Evolutionary conservation across 2,113 vertebrate genomes (phyloP), one percentile per base, ranked within the genome.

Genomic region (Vulpes ferrilata): DNA sequence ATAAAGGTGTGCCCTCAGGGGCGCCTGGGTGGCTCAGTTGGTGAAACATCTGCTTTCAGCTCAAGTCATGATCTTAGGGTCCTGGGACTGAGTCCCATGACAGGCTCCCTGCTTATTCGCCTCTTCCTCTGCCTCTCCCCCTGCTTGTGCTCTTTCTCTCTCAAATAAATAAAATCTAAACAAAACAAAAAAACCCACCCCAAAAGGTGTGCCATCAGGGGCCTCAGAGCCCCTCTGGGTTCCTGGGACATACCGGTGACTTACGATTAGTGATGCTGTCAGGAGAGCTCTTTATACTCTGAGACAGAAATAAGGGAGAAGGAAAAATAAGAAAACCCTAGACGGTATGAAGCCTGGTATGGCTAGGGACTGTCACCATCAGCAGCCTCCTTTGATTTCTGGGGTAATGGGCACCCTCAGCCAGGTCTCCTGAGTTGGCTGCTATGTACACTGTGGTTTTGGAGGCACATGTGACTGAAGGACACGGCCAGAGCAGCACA

Each of bases 361-460:
- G 57, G 51, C 25, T 7, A 67, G 35, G 23, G 38, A 55, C 3
- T 16, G 20, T 11, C 55, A 30, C 55, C 27, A 10, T 32, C 30
- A 23, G 60, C 22, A 27, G 43, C 30, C 6, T 13, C 20, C 53
- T 65, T 53, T 81, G 60, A 32, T 8, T 69, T 25, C 32, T 32
- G 38, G 27, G 57, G 5, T 12, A 9, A 53, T 0, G 15, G 57
- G 38, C 11, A 27, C 32, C 20, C 43, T 81, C 8, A 6, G 78
- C 35, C 5, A 22, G 9, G 53, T 64, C 38, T 51, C 48, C 32
- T n/a, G 65, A 51, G 30, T n/a, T 4, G 60, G 59, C 11, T 57
- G 48, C 2, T n/a, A 5, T 8, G 51, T 73, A 15, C 12, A 27
- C 69, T 25, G 53, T 15, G 71, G 82, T 35, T 88, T 84, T 83